phyloP scores from a whole-genome alignment of 1,140 invertebrate species.

The Sarcophaga peregrina region DNA sequence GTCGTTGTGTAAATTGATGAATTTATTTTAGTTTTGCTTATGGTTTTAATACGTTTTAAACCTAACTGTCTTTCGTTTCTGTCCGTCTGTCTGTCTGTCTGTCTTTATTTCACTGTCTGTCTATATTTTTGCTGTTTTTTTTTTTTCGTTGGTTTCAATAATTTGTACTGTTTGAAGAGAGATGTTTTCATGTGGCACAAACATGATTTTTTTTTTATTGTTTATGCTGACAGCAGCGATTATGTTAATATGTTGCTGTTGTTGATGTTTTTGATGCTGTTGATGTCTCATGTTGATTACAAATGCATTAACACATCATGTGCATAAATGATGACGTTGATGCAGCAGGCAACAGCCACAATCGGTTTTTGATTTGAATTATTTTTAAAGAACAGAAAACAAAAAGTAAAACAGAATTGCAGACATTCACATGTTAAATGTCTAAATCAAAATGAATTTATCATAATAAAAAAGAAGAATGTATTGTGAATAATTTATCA shows the following conservation, averaged over 20 bases:
- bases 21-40: no score
- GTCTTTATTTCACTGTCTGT: background rate
- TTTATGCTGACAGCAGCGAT: constrained; percentile 17
- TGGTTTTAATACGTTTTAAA: no score
- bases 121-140: background rate
- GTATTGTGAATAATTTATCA: no score
- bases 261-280: background rate
- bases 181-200: constrained; percentile 21
- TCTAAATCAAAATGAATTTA: no score
- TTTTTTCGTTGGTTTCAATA: background rate
- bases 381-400: no score
- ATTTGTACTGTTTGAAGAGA: constrained; percentile 12
- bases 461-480: no score
- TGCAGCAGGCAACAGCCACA: no score
- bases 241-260: background rate
- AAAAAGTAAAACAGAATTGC: no score
- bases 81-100: background rate
- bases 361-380: no score
- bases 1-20: no score
- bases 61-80: background rate
- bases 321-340: no score
- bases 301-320: background rate
- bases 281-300: background rate
- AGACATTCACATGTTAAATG: no score
- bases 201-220: constrained; percentile 20